These are phyloP conservation scores for Brenthis ino DNA, from an alignment of 2,888 invertebrate species.

Conservation along the genomic window DNA sequence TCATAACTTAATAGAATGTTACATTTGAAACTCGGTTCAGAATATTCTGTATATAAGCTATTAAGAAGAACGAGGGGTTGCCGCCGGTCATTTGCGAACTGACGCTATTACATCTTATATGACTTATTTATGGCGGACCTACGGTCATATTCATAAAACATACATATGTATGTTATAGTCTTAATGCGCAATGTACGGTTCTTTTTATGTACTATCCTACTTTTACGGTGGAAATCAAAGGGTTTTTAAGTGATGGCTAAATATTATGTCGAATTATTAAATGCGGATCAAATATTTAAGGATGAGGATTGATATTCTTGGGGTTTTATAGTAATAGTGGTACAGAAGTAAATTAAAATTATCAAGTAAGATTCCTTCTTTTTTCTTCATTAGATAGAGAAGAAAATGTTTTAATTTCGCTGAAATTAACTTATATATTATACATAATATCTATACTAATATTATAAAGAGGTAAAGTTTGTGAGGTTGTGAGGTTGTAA, in stretches of 20 bases:
- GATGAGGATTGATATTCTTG: too few species aligned
- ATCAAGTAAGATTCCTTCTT: too few species aligned
- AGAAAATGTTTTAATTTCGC: too few species aligned
- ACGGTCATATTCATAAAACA: conserved; percentile 4
- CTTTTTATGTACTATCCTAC: not conserved
- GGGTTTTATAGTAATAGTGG: too few species aligned
- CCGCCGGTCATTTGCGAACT: conserved; percentile 37
- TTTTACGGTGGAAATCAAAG: conserved; percentile 2
- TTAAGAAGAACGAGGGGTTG: conserved; percentile 34
- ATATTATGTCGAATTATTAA: not conserved
- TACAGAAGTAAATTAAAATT: too few species aligned
- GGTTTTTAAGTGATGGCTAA: not conserved
- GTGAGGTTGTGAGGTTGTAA: too few species aligned
- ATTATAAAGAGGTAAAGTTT: too few species aligned
- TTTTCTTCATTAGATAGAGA: too few species aligned
- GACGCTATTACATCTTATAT: conserved; percentile 30
- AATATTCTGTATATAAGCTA: conserved; percentile 24
- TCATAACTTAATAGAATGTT: not conserved
- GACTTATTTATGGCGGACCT: conserved; percentile 15
- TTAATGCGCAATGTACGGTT: conserved; percentile 5
- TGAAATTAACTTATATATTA: too few species aligned
- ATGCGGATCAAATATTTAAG: too few species aligned
- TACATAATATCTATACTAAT: too few species aligned
- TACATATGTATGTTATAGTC: not conserved
- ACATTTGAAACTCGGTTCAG: conserved; percentile 5